Conservation (phyloP, 2,797 vertebrate genomes). For the Balearica regulorum region DNA sequence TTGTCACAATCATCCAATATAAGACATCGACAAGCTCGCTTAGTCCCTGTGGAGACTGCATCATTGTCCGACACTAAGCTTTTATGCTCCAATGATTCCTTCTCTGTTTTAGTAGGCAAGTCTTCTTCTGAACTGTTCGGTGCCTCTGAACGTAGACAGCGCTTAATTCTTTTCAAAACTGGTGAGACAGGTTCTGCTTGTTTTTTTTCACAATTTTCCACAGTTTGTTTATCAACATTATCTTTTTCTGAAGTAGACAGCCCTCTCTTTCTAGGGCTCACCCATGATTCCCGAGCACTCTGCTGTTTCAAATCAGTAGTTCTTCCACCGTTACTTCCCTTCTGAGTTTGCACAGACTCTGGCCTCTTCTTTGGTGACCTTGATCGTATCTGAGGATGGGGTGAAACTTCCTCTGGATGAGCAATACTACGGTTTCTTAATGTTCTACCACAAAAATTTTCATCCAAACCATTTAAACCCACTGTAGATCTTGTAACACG, state of each 20-base stretch:
- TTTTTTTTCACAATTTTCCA: slow-evolving; percentile 84
- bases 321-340: slow-evolving; percentile 78
- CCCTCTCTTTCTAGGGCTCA: slow-evolving; percentile 87
- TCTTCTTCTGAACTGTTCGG: slow-evolving; percentile 86
- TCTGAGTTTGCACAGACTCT: slow-evolving; percentile 79
- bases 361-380: slow-evolving; percentile 97
- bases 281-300: slow-evolving; percentile 81
- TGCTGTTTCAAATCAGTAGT: slow-evolving; percentile 80
- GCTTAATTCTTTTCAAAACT: slow-evolving; percentile 89
- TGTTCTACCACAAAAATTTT: slow-evolving; percentile 98
- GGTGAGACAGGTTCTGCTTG: slow-evolving; percentile 79
- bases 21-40: slow-evolving; percentile 80
- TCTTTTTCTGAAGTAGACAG: slow-evolving; percentile 89
- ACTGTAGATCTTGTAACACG: slow-evolving; percentile 99
- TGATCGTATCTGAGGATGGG: slow-evolving; percentile 86
- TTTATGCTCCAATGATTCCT: slow-evolving; percentile 76
- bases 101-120: slow-evolving; percentile 75
- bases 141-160: slow-evolving; percentile 87
- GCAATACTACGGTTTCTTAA: slow-evolving; percentile 99
- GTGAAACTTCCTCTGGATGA: slow-evolving; percentile 90
- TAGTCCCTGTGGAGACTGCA: slow-evolving; percentile 73
- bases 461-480: slow-evolving; percentile 99
- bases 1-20: slow-evolving; percentile 83
- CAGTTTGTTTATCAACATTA: slow-evolving; percentile 79
- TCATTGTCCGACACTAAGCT: slow-evolving; percentile 79